Evolutionary conservation across 2,113 vertebrate species (phyloP).

Genomic region (Otolemur garnettii): DNA sequence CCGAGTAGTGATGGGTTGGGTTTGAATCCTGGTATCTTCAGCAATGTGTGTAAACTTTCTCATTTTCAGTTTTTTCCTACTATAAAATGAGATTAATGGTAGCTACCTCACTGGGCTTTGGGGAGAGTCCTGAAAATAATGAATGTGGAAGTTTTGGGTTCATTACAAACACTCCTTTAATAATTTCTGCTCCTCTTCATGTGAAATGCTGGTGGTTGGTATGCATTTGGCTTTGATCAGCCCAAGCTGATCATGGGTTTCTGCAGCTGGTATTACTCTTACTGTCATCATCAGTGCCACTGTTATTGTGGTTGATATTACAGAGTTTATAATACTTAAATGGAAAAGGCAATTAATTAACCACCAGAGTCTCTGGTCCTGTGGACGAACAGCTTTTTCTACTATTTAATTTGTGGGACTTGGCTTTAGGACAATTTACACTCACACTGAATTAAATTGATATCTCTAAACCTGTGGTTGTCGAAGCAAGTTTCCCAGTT

Average conservation of each 20-base stretch:
- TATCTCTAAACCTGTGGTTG: neutral
- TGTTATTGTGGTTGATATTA: neutral
- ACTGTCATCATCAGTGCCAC: neutral
- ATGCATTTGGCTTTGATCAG: conserved; percentile 6
- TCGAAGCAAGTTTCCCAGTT: neutral
- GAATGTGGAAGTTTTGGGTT: neutral
- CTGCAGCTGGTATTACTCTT: neutral
- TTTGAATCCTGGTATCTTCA: neutral
- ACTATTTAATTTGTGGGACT: conserved; percentile 35
- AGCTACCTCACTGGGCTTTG: neutral
- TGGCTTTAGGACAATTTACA: conserved; percentile 22
- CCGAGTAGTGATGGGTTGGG: fast-evolving
- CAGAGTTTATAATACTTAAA: neutral
- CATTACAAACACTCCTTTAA: neutral
- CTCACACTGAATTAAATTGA: neutral
- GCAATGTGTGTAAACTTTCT: neutral
- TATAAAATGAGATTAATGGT: neutral
- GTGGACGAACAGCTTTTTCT: conserved; percentile 50
- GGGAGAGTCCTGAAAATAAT: neutral
- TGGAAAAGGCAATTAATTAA: conserved; percentile 24
- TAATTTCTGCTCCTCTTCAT: neutral
- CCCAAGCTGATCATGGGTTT: neutral
- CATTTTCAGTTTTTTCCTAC: neutral
- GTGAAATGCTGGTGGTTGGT: neutral
- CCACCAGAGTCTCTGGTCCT: neutral